Evolutionary conservation across 2,888 invertebrate genomes (phyloP), one percentile per base, ranked within the genome.

Genomic region (Morpho achilles): DNA sequence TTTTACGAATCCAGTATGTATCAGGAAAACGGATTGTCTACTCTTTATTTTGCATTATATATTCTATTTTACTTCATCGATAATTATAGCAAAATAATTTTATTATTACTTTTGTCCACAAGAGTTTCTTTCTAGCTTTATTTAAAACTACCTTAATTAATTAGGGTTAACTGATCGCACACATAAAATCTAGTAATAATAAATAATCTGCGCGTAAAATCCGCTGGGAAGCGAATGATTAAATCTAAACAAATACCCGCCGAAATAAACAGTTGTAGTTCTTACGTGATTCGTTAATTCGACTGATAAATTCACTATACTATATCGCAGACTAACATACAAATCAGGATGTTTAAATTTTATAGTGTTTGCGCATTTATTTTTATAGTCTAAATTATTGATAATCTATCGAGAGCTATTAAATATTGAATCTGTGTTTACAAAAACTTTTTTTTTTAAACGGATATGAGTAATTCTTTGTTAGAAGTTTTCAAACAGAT

Each of bases 391-490:
- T 8, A 22, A 41, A 8, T 16, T 41, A 50, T 9, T 42, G 7
- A 49, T 39, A 9, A 49, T 10, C 8, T 16, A 50, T 22, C 50
- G 42, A 42, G 50, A 50, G 50, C 42, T 7, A n/a, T 42, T 39
- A 51, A 50, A 59, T 42, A 53, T 64, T 47, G 56, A 50, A 43
- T 49, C 56, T 39, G 54, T 55, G 58, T 48, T 59, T 53, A 43
- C 52, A 44, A 44, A 56, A 56, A 44, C 67, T 69, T 67, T 64
- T 61, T 22, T 49, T 59, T 59, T 59, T 58, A 56, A 65, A 63
- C 73, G 80, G 77, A 79, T 71, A 71, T 79, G 76, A 80, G 61
- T 75, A 73, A 77, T 72, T 65, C 71, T 67, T 65, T 54, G 49
- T 65, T 16, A 67, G 66, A 69, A 75, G 65, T 72, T 74, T 74